Base-by-base conservation (phyloP, 2,797 vertebrate species). In the Parauchenoglanis ngamensis region DNA sequence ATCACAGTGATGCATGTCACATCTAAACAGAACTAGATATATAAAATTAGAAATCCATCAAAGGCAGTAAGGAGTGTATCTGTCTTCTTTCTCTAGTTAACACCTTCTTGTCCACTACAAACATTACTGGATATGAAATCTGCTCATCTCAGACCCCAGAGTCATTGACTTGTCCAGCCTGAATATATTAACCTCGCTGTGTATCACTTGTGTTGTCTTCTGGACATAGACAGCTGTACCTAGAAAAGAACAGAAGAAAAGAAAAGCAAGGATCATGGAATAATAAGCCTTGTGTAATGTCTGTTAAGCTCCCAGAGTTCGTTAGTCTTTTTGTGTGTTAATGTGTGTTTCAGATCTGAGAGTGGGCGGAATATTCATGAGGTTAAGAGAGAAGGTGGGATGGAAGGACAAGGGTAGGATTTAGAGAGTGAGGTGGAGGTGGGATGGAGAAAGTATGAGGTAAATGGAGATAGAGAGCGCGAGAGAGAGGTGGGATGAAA, bases 301-400 rank as follows among this genome's bases (percentile, higher is more conserved):
- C 57, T 17, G n/a, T 21, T n/a, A 63, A 63, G 35, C 21, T 76
- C 72, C 40, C n/a, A 7, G 46, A 76, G 70, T 65, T 31, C 49
- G 11, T 65, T 63, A 19, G 12, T 8, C 28, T 35, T 54, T 79
- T 79, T 80, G 78, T 80, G 57, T 80, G 78, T 12, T 44, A 44
- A 44, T 80, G 49, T 10, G 4, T 73, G 54, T 59, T 59, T 72
- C 31, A 81, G 44, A 86, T 72, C 77, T 70, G 85, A 85, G 89
- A 90, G 94, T 92, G 92, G 93, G 93, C 92, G 92, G 94, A 94
- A 93, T 93, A 94, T 94, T 94, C 91, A 93, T 91, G 91, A 84
- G 88, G 91, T 65, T 76, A 87, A 70, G 65, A 78, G 56, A 63
- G 44, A 59, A 86, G 61, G 52, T 75, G 72, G 72, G 79, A 59